Evolutionary conservation across 2,113 vertebrate genomes (phyloP).

Genomic region (Spheniscus mendiculus): DNA sequence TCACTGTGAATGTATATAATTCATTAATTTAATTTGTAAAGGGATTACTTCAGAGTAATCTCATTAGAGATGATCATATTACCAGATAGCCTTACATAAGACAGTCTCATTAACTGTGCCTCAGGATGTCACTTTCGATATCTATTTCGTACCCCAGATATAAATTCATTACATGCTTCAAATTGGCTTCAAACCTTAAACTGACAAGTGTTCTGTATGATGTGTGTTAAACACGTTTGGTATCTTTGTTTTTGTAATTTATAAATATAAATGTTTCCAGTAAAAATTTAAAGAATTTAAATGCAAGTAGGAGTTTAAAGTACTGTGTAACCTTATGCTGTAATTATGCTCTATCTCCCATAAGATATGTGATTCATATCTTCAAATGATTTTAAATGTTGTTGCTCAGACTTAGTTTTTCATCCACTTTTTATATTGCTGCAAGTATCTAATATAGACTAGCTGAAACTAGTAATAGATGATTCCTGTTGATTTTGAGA

Average conservation of each 20-base stretch:
- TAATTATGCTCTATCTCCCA: neutral
- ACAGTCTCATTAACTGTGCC: conserved; percentile 67
- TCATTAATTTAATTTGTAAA: conserved; percentile 72
- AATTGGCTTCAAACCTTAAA: conserved; percentile 27
- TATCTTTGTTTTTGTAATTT: neutral
- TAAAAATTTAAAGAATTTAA: neutral
- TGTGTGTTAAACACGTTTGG: neutral
- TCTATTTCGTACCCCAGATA: conserved; percentile 14
- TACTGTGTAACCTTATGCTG: neutral
- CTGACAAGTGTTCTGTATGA: neutral
- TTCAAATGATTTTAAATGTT: neutral
- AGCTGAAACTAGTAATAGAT: neutral
- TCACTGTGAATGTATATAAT: conserved; percentile 21
- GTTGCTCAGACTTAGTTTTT: neutral
- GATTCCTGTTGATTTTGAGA: neutral
- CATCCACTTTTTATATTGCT: neutral
- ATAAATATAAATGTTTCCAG: neutral
- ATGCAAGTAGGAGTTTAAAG: neutral
- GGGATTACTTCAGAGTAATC: conserved; percentile 62
- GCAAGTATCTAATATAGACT: neutral
- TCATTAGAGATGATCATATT: conserved; percentile 62
- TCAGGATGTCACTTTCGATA: conserved; percentile 66
- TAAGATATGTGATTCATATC: neutral
- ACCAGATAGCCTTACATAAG: conserved; percentile 64
- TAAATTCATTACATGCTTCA: conserved; percentile 59